Base-by-base conservation (phyloP, 2,113 vertebrate species). In the Lichenostomus cassidix region DNA sequence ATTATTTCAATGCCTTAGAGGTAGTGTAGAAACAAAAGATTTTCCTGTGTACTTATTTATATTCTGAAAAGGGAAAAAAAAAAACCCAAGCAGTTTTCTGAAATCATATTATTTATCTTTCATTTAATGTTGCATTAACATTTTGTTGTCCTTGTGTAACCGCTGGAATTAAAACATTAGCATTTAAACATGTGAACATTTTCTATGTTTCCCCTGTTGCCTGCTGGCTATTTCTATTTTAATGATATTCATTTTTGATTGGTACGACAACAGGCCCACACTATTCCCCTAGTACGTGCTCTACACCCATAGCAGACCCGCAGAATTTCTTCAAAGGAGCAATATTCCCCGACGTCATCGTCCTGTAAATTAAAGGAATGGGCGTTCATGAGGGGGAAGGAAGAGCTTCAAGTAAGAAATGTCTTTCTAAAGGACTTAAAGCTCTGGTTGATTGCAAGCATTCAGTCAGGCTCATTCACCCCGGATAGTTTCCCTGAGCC, bases 91-190 rank as follows among this genome's bases (percentile, higher is more conserved):
- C 33, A 7, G 42, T 93, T 81, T 94, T 94, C 82, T 73, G 90
- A 89, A 97, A 89, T 87, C 17, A 2, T 59, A 37, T 85, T 74
- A 94, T 96, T 97, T 96, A 94, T 90, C 87, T 80, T 96, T 96
- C 92, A 37, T 95, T 97, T 97, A 93, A 96, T 98, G 98, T 98
- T 98, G 98, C 98, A 97, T 98, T 98, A 95, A 96, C 97, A 97
- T 97, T 97, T 98, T 96, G 95, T 98, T 98, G 98, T 98, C 98
- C 97, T 98, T 98, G 71, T 96, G 80, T 96, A 97, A 96, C 53
- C 91, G 88, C 95, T 96, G 96, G 86, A 97, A 97, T 97, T 95
- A 97, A 98, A 98, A 98, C 97, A 98, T 98, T 98, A 98, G 97
- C 98, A 98, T 98, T 98, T 98, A 95, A 96, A 96, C 68, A 92